phyloP scores from a whole-genome alignment of 2,797 vertebrate species.

The Anabas testudineus region DNA sequence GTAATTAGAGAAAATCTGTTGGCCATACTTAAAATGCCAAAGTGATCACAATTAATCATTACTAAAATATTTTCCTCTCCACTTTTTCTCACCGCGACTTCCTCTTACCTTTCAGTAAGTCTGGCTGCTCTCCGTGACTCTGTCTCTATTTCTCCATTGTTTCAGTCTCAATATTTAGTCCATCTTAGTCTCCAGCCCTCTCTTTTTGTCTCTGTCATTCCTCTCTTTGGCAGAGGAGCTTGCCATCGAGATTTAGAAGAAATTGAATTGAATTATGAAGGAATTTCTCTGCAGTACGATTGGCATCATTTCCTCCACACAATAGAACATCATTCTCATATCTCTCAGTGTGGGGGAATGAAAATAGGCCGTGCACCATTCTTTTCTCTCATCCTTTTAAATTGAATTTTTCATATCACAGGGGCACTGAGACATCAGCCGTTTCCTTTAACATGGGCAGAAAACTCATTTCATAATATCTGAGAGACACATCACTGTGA shows the following conservation, averaged over 20 bases:
- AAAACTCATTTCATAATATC: slow-evolving; percentile 84
- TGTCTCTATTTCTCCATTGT: slow-evolving; percentile 66
- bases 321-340: slow-evolving; percentile 90
- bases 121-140: slow-evolving; percentile 44
- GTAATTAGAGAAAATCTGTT: slow-evolving; percentile 61
- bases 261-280: slow-evolving; percentile 90
- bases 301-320: slow-evolving; percentile 89
- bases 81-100: slow-evolving; percentile 45
- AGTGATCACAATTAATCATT: slow-evolving; percentile 63
- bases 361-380: slow-evolving; percentile 87
- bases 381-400: slow-evolving; percentile 89
- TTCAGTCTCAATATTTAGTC: slow-evolving; percentile 72
- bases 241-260: slow-evolving; percentile 87
- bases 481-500: slow-evolving; percentile 76
- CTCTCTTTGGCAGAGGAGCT: slow-evolving; percentile 78
- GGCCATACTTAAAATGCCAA: slow-evolving; percentile 61
- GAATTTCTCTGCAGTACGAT: slow-evolving; percentile 86
- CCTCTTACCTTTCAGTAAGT: slow-evolving; percentile 61
- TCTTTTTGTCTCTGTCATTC: slow-evolving; percentile 74
- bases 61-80: slow-evolving; percentile 37
- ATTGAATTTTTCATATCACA: slow-evolving; percentile 90
- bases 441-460: slow-evolving; percentile 85
- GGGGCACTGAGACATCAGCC: slow-evolving; percentile 86
- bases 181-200: slow-evolving; percentile 65
- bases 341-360: slow-evolving; percentile 85